Conservation (phyloP, 2,888 invertebrate genomes). For the Amblyjoppa fuscipennis region DNA sequence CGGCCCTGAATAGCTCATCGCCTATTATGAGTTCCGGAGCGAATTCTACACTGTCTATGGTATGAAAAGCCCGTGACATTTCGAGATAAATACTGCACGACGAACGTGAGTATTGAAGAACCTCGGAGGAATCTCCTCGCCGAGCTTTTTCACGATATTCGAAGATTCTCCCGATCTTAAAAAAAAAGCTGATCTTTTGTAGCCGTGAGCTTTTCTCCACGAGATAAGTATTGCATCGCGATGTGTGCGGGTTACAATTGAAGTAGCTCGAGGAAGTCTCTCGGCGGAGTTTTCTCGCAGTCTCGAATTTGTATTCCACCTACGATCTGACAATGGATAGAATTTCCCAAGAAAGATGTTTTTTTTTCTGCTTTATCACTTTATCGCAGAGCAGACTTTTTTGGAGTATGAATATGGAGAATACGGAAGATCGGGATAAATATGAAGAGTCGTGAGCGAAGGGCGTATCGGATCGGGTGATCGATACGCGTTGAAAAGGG, state of each 20-base stretch:
- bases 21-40: conserved; percentile 50
- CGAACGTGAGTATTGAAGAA: background rate
- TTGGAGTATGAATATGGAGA: background rate
- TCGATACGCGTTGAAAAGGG: conserved; percentile 16
- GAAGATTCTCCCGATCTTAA: background rate
- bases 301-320: background rate
- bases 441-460: background rate
- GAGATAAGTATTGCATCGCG: background rate
- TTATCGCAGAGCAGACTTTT: background rate
- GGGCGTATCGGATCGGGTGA: conserved; percentile 31
- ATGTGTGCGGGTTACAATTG: background rate
- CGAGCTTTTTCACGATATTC: background rate
- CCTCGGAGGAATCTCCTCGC: background rate
- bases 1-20: conserved; percentile 25
- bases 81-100: background rate
- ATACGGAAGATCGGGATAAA: background rate
- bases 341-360: background rate
- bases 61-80: conserved; percentile 14
- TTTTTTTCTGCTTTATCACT: background rate
- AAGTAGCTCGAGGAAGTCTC: background rate
- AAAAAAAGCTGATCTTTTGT: background rate
- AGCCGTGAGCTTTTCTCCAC: background rate
- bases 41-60: conserved; percentile 37
- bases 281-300: background rate
- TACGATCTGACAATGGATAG: background rate